These are phyloP conservation scores for Nettapus auritus DNA, from an alignment of 2,113 vertebrate genomes.

Conservation along the genomic window DNA sequence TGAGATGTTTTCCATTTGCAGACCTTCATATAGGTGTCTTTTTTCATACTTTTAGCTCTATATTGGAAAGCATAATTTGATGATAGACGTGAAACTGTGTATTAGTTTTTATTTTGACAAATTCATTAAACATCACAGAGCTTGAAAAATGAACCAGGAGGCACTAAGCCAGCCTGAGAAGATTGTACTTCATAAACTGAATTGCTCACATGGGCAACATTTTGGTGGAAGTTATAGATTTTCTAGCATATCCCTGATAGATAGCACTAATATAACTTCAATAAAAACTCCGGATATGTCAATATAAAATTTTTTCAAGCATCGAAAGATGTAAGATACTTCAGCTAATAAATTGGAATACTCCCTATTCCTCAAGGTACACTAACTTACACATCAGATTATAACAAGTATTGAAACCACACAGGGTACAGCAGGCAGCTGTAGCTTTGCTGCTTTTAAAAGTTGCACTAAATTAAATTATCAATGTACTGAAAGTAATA, in stretches of 20 bases:
- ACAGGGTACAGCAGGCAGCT: slow-evolving; percentile 60
- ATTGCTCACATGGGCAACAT: slow-evolving; percentile 91
- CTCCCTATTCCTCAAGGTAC: slow-evolving; percentile 76
- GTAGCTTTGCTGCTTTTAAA: slow-evolving; percentile 23
- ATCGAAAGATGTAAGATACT: slow-evolving; percentile 78
- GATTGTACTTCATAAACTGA: slow-evolving; percentile 95
- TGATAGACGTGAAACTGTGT: slow-evolving; percentile 85
- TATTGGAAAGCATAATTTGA: slow-evolving; percentile 82
- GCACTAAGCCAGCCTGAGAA: slow-evolving; percentile 82
- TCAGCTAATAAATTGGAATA: slow-evolving; percentile 83
- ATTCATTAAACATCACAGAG: slow-evolving; percentile 91
- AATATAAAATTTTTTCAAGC: slow-evolving; percentile 86
- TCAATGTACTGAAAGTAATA: not conserved
- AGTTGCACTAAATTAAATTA: slow-evolving; percentile 31
- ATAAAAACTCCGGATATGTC: slow-evolving; percentile 93
- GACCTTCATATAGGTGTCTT: slow-evolving; percentile 72
- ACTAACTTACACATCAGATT: slow-evolving; percentile 78
- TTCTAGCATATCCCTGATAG: slow-evolving; percentile 96
- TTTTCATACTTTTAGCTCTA: slow-evolving; percentile 76
- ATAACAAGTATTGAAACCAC: slow-evolving; percentile 73
- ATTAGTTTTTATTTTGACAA: slow-evolving; percentile 92
- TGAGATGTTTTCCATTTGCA: slow-evolving; percentile 70
- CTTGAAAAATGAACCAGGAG: slow-evolving; percentile 91
- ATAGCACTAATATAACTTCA: slow-evolving; percentile 98
- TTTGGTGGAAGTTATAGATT: slow-evolving; percentile 96